Evolutionary conservation across 2,888 invertebrate genomes (phyloP), one percentile per base, ranked within the genome.

Genomic region (Lochmaea crataegi): DNA sequence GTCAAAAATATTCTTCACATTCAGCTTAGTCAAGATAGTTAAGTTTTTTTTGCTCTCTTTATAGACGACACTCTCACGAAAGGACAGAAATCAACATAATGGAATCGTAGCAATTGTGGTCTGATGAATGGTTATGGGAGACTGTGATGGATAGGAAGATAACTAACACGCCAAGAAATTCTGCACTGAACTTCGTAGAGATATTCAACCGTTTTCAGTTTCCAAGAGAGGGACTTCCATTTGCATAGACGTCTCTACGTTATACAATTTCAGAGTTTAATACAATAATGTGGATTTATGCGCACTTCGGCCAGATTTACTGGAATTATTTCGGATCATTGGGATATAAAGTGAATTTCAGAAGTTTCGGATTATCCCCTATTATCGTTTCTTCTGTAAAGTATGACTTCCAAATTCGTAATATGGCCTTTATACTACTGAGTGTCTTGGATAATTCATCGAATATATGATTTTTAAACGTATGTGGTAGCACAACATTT

Each of bases 61-160:
- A 2, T 18, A 18, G 16, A 18, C 53, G 53, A 53, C 53, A 53
- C 10, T 18, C 60, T 60, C 14, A 11, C 60, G 16, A n/a, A 60
- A 38, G 58, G 61, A 61, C 26, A 64, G 69, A 67, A 68, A 65
- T 61, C 67, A 48, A 58, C 68, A 66, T 72, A 71, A 71, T 76
- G 70, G 65, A 77, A 74, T 70, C 58, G 74, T 74, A 71, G 75
- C 76, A 75, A 76, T 73, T 73, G 70, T 76, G 65, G 76, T 76
- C 76, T 80, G 78, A 80, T 79, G 76, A 80, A 80, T 80, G 77
- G 79, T 73, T 75, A 78, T 78, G 77, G 77, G 71, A 67, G 70
- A 74, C 74, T 77, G 72, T 76, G 80, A 80, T 79, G 76, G 78
- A 80, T 78, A 76, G 75, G 75, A 76, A 80, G 80, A 80, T 80